A percentile compares a stretch with the other conserved stretches of the same genome.
phyloP scores from a whole-genome alignment of 37 sponge, comb jelly and placozoan genomes.

The Aplysina aerophoba region DNA sequence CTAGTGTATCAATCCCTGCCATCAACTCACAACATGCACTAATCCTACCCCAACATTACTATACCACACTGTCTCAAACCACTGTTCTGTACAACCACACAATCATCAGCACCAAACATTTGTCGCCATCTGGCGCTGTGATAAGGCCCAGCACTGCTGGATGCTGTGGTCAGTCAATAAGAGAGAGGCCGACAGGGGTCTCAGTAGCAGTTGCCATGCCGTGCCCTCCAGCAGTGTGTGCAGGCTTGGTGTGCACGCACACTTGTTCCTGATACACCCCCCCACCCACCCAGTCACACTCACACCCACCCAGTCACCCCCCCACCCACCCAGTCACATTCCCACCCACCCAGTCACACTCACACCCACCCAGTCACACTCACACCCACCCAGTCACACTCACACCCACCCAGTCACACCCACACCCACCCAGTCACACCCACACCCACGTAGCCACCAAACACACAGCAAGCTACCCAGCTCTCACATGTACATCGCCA shows the following conservation, averaged over 20 bases:
- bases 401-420: neutral
- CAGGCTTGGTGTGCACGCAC: neutral
- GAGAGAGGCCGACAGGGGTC: too few species aligned
- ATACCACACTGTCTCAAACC: too few species aligned
- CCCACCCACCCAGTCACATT: constrained; percentile 15
- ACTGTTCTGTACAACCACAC: too few species aligned
- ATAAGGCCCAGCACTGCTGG: too few species aligned
- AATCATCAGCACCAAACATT: too few species aligned
- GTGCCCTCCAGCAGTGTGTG: neutral
- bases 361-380: constrained; percentile 15
- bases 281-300: neutral
- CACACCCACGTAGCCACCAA: constrained; percentile 4
- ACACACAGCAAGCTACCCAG: too few species aligned
- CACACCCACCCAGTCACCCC: neutral
- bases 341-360: constrained; percentile 11
- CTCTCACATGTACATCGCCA: neutral
- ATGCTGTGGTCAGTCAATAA: too few species aligned
- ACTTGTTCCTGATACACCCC: neutral
- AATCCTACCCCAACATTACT: too few species aligned
- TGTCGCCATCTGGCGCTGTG: too few species aligned
- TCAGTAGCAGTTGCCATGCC: too few species aligned
- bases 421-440: constrained; percentile 13
- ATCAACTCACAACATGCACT: too few species aligned
- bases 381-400: constrained; percentile 16
- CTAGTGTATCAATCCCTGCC: too few species aligned